Conservation (phyloP, 2,888 invertebrate genomes). For the Slavum lentiscoides region DNA sequence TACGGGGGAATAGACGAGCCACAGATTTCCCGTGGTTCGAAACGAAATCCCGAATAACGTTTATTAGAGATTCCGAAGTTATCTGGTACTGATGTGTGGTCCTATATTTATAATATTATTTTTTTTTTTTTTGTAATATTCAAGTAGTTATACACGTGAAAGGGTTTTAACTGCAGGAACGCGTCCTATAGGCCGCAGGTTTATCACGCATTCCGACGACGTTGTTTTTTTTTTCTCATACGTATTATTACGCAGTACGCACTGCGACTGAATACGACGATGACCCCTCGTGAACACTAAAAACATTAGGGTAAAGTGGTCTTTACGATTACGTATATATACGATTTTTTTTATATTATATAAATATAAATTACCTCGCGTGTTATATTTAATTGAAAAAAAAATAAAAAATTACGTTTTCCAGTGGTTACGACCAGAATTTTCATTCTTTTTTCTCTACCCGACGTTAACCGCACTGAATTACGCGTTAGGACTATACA, state of each 20-base stretch:
- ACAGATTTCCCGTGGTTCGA: no score
- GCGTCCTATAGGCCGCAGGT: constrained; percentile 14
- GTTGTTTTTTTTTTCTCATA: constrained; percentile 11
- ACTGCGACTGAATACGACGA: neutral
- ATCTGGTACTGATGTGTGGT: neutral
- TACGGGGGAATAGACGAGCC: no score
- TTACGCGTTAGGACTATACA: no score
- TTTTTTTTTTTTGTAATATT: no score
- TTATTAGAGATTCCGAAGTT: neutral
- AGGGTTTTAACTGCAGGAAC: constrained; percentile 1
- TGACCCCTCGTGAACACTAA: constrained; percentile 17
- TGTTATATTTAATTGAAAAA: constrained; percentile 17
- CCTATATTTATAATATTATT: no score
- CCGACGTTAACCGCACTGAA: no score
- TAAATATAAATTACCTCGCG: neutral
- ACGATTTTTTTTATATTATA: neutral
- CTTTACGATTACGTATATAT: neutral
- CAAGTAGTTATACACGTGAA: neutral
- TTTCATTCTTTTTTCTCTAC: no score
- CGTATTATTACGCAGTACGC: constrained; percentile 6
- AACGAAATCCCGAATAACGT: no score
- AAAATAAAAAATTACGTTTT: constrained; percentile 18
- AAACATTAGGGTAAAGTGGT: constrained; percentile 22
- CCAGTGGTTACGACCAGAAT: no score
- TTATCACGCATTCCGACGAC: constrained; percentile 27